Base-by-base conservation (phyloP, 2,888 invertebrate genomes). In the Sarcophaga carnaria region DNA sequence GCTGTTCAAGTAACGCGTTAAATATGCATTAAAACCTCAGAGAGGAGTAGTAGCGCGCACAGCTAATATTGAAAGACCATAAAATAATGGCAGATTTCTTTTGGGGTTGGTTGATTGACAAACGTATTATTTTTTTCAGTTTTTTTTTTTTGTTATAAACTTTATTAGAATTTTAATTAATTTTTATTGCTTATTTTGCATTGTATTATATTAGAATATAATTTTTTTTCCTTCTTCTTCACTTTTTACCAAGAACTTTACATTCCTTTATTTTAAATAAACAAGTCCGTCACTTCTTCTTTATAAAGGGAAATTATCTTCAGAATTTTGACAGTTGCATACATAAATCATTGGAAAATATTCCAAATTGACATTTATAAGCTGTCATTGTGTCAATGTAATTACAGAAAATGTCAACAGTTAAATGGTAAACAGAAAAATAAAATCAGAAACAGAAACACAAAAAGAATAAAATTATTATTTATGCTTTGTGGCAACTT, bases 381-480 rank as follows among this genome's bases (percentile, higher is more conserved):
- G 81, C 84, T 87, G 87, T 84, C 87, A 87, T 84, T 76, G 37
- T 87, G 84, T 84, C 87, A 75, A 72, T 80, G 80, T 80, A 87
- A 84, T 87, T 83, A 79, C 64, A 66, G 71, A 76, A 81, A 81
- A 87, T 84, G 78, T 79, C 81, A 79, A 71, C 66, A 76, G 37
- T 74, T 45, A 47, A 72, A 66, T 17, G 66, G 67, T 11, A 80
- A 80, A 83, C 22, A 47, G 47, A 54, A 22, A 71, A 37, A 72
- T 45, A 80, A 64, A 37, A n/a, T 2, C 11, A 45, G 14, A 17
- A n/a, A n/a, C 45, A 45, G 14, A 17, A n/a, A 11, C 37, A 17
- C 12, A 66, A 6, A 10, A 11, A 59, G 14, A 20, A 5, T 37
- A 80, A 37, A 37, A 8, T 37, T 37, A 37, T 8, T 37, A 37